A percentile compares a stretch with the other conserved stretches of the same genome.
Conservation (phyloP, 2,888 invertebrate species). For the Carabus problematicus region DNA sequence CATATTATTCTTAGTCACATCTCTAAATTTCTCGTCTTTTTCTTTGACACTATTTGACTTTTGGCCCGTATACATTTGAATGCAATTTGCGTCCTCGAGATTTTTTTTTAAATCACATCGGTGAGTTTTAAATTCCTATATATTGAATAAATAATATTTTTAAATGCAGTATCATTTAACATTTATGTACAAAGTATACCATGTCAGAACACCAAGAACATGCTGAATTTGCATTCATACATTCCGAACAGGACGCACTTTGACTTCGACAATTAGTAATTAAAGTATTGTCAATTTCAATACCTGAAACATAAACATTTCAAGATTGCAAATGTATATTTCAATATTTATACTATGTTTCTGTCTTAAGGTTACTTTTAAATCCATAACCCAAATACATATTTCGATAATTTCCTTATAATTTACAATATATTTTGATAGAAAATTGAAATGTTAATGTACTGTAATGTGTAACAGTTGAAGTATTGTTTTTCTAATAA, state of each 20-base stretch:
- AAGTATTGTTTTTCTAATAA: too few species aligned
- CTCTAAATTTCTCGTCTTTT: slow-evolving; percentile 62
- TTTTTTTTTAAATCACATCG: slow-evolving; percentile 39
- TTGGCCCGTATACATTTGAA: slow-evolving; percentile 43
- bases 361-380: too few species aligned
- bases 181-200: slow-evolving; percentile 21
- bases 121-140: slow-evolving; percentile 30
- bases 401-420: too few species aligned
- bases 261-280: slow-evolving; percentile 23
- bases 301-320: slow-evolving; percentile 13
- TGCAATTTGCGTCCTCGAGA: slow-evolving; percentile 22
- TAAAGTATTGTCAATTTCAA: slow-evolving; percentile 16
- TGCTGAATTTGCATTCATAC: slow-evolving; percentile 27
- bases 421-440: too few species aligned
- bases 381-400: too few species aligned
- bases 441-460: too few species aligned
- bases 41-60: slow-evolving; percentile 57
- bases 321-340: not conserved
- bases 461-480: too few species aligned
- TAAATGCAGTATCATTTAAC: slow-evolving; percentile 1
- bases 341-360: not conserved
- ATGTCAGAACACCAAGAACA: slow-evolving; percentile 42
- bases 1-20: slow-evolving; percentile 59
- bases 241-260: slow-evolving; percentile 32
- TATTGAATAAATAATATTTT: slow-evolving; percentile 12